Evolutionary conservation across 2,888 invertebrate species (phyloP).

Genomic region (Brachypalpus laphriformis): DNA sequence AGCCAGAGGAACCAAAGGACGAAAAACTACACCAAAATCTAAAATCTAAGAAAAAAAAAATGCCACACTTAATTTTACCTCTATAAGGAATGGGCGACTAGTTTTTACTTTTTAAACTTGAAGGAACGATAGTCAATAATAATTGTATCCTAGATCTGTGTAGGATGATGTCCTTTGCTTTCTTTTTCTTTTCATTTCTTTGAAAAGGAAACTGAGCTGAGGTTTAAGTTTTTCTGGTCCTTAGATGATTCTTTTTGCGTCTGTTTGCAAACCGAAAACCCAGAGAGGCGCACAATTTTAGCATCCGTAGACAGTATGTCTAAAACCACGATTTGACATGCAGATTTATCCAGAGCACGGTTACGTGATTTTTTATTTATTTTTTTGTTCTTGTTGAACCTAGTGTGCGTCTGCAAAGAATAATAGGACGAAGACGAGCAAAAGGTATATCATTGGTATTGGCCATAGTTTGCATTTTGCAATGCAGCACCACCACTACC

Average conservation of each 20-base stretch:
- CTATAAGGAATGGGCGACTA: neutral
- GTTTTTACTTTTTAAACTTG: neutral
- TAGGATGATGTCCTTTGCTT: slow-evolving; percentile 32
- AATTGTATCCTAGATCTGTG: slow-evolving; percentile 12
- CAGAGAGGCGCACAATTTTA: neutral
- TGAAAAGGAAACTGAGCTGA: neutral
- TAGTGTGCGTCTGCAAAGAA: neutral
- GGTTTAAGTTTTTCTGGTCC: neutral
- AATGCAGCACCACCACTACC: slow-evolving; percentile 34
- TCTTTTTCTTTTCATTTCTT: neutral
- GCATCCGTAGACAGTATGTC: slow-evolving; percentile 7
- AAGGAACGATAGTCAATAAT: slow-evolving; percentile 44
- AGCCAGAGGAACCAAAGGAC: slow-evolving; percentile 19
- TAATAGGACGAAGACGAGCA: slow-evolving; percentile 42
- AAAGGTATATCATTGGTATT: slow-evolving; percentile 55
- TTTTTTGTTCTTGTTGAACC: neutral
- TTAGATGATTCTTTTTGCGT: neutral
- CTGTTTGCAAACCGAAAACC: neutral
- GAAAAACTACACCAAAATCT: slow-evolving; percentile 25
- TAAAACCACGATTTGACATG: slow-evolving; percentile 60
- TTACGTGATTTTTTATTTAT: slow-evolving; percentile 64
- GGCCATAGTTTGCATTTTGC: slow-evolving; percentile 64
- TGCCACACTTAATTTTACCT: slow-evolving; percentile 47
- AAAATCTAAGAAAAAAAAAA: slow-evolving; percentile 3
- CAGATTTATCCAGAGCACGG: slow-evolving; percentile 55